Conservation (phyloP, 2,113 vertebrate genomes). For the Hemichromis elongatus region DNA sequence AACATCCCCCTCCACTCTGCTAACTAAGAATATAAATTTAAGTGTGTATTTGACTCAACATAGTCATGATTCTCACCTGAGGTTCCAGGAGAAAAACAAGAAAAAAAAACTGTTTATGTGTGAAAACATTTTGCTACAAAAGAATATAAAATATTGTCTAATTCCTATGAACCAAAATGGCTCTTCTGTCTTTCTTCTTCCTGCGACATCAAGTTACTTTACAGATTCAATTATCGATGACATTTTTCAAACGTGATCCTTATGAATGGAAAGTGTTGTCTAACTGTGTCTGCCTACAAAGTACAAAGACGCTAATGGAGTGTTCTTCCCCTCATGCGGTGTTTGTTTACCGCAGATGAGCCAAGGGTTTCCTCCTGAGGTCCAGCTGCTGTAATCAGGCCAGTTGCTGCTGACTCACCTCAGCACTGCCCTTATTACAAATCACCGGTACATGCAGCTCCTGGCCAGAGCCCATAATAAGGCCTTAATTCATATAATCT, state of each 20-base stretch:
- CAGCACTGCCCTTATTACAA: conserved; percentile 67
- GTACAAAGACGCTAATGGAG: background rate
- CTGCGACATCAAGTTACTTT: background rate
- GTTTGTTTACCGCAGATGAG: conserved; percentile 39
- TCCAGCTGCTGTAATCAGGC: conserved; percentile 60
- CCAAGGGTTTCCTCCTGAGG: conserved; percentile 36
- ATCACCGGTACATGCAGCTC: conserved; percentile 63
- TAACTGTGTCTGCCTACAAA: background rate
- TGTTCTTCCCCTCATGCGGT: background rate
- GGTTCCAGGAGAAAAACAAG: conserved; percentile 58
- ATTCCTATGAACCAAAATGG: conserved; percentile 65
- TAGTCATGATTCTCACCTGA: conserved; percentile 68
- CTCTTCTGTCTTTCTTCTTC: conserved; percentile 51
- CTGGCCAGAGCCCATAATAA: conserved; percentile 62
- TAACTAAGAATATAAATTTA: conserved; percentile 53
- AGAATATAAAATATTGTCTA: conserved; percentile 71
- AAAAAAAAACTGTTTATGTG: conserved; percentile 64
- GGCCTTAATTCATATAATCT: conserved; percentile 72
- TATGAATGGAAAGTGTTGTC: background rate
- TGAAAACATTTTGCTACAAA: conserved; percentile 77
- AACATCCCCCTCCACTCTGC: conserved; percentile 29
- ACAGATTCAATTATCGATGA: background rate
- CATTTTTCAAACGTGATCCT: background rate
- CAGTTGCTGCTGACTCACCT: conserved; percentile 62
- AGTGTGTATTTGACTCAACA: conserved; percentile 65